Evolutionary conservation across 92 coral and sea anemone species (phyloP).

Genomic region (Nematostella vectensis): DNA sequence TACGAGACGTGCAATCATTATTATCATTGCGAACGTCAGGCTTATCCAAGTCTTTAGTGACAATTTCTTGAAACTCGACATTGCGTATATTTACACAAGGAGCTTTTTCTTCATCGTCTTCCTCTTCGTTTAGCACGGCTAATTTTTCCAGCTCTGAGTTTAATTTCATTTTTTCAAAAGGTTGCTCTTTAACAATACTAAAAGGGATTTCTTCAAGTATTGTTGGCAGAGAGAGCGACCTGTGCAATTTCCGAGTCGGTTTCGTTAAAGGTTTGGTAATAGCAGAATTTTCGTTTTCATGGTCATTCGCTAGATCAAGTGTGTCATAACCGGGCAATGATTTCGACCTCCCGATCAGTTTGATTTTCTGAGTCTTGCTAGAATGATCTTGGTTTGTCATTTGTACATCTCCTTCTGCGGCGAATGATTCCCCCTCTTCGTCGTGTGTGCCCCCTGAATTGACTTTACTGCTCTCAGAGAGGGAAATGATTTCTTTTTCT

Average conservation of each 20-base stretch:
- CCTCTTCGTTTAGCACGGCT: neutral
- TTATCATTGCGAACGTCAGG: neutral
- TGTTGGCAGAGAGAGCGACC: constrained; percentile 24
- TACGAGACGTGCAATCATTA: neutral
- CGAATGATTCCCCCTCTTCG: neutral
- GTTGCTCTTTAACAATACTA: neutral
- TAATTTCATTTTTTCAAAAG: too few species aligned
- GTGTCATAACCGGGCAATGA: neutral
- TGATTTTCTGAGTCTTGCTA: too few species aligned
- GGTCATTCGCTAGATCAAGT: too few species aligned
- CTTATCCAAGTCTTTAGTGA: neutral
- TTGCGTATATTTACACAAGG: neutral
- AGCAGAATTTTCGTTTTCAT: neutral
- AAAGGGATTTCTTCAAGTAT: constrained; percentile 5
- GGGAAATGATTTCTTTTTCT: too few species aligned
- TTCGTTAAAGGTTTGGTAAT: neutral
- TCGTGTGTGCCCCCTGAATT: neutral
- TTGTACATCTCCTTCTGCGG: constrained; percentile 1
- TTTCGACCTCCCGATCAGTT: too few species aligned
- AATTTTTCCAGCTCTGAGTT: too few species aligned
- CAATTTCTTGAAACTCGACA: neutral
- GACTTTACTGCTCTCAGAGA: too few species aligned
- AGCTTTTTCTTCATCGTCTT: neutral
- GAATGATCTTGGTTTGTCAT: too few species aligned
- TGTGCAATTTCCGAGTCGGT: neutral